These are phyloP conservation scores for Cyphomyrmex costatus DNA, from an alignment of 1,140 invertebrate species.

Conservation along the genomic window DNA sequence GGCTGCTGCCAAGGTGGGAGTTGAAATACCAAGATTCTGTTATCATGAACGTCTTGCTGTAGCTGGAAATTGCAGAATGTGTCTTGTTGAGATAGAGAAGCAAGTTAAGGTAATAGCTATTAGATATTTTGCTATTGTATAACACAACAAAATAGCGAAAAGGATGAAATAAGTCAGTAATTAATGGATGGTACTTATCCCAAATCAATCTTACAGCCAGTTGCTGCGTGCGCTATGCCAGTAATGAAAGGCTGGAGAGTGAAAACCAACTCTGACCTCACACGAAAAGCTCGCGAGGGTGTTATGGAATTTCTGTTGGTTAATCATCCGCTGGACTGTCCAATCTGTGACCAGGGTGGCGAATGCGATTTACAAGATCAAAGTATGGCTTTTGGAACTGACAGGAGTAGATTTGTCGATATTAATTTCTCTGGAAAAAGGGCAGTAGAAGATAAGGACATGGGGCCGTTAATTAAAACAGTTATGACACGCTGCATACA, in stretches of 20 bases:
- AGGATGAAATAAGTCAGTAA: not conserved
- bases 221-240: slow-evolving; percentile 99
- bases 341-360: slow-evolving; percentile 99
- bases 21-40: slow-evolving; percentile 99
- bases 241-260: slow-evolving; percentile 99
- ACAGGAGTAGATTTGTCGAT: slow-evolving; percentile 97
- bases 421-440: slow-evolving; percentile 98
- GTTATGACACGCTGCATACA: slow-evolving; percentile 99
- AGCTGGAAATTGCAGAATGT: slow-evolving; percentile 99
- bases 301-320: slow-evolving; percentile 99
- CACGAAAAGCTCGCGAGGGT: slow-evolving; percentile 97
- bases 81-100: slow-evolving; percentile 99
- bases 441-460: slow-evolving; percentile 99
- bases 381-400: slow-evolving; percentile 99
- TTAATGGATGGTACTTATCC: slow-evolving; percentile 24
- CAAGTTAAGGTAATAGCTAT: slow-evolving; percentile 89
- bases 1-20: slow-evolving; percentile 98
- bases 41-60: slow-evolving; percentile 99
- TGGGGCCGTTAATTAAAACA: slow-evolving; percentile 99
- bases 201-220: slow-evolving; percentile 89
- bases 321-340: slow-evolving; percentile 99
- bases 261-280: slow-evolving; percentile 99
- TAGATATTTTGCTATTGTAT: not conserved
- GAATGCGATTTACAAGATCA: slow-evolving; percentile 99
- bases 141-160: not conserved